Conservation (phyloP, 2,797 vertebrate species). For the Rhabdomys pumilio region DNA sequence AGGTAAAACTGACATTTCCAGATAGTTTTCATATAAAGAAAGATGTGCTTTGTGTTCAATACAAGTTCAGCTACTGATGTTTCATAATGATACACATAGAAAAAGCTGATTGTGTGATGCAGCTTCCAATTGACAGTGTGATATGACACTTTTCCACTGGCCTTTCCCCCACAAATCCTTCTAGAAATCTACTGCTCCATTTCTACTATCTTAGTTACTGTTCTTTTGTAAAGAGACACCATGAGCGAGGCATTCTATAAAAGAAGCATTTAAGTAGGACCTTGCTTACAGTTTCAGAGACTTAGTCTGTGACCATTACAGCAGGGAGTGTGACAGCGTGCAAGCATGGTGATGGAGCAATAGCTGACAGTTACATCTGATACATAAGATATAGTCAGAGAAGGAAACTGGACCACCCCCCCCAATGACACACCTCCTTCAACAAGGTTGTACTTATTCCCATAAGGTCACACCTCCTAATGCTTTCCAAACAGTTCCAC, state of each 20-base stretch:
- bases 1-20: constrained; percentile 83
- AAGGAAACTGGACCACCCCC: neutral
- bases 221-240: neutral
- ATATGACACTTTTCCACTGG: neutral
- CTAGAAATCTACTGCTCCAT: neutral
- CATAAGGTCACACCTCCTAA: neutral
- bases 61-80: neutral
- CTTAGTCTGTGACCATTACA: neutral
- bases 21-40: constrained; percentile 34
- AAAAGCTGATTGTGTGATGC: constrained; percentile 12
- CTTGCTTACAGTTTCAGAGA: neutral
- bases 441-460: neutral
- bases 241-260: neutral
- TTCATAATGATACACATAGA: neutral
- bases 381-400: neutral
- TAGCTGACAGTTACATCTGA: neutral
- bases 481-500: neutral
- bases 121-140: neutral
- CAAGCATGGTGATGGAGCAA: neutral
- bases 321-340: neutral
- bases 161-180: neutral
- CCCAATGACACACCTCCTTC: neutral
- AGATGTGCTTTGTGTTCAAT: neutral
- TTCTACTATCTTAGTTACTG: neutral
- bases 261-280: neutral